Evolutionary conservation across 2,888 invertebrate species (phyloP), one percentile per base, ranked within the genome.

Genomic region (Leucophenga maculata): DNA sequence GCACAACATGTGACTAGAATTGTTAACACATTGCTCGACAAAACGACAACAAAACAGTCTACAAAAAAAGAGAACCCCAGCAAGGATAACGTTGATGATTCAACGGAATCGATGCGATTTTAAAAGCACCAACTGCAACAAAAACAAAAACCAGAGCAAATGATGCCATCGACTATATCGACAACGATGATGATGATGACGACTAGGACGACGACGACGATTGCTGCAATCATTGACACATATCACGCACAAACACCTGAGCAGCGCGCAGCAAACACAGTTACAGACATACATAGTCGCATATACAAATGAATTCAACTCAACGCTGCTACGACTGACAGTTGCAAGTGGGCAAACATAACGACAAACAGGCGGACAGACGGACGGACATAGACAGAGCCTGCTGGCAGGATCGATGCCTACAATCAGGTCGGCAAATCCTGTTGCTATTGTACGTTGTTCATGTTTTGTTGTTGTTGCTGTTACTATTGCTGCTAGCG

Each of bases 211-310:
- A 39, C 31, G 20, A 13, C 60, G 26, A 32, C 32, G 62, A 13
- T 20, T 50, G 62, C 32, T 50, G 62, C 50, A 50, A 68, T 60
- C 32, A 50, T 64, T 68, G 68, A 54, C 62, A 64, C 68, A 64
- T 64, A 68, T 64, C 68, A 68, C 55, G 68, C 55, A 68, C 46
- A 54, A 68, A 68, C 68, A 68, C 68, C 68, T 64, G 64, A 67
- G 55, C 44, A 67, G 39, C 46, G 16, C 14, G 9, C 16, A 18
- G 14, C 57, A 46, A 64, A 46, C 62, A 64, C 22, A 46, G 20
- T 14, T 22, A 39, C 46, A 46, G 26, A 6, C 44, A 46, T 14
- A 64, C 46, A 22, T 22, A 62, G 31, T 46, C 3, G 44, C 60
- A 16, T 4, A 44, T 8, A 32, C n/a, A n/a, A n/a, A n/a, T n/a